Percentiles rank a stretch among this genome's conserved stretches.
Conservation (phyloP, 2,797 vertebrate species). For the Amblyraja radiata region DNA sequence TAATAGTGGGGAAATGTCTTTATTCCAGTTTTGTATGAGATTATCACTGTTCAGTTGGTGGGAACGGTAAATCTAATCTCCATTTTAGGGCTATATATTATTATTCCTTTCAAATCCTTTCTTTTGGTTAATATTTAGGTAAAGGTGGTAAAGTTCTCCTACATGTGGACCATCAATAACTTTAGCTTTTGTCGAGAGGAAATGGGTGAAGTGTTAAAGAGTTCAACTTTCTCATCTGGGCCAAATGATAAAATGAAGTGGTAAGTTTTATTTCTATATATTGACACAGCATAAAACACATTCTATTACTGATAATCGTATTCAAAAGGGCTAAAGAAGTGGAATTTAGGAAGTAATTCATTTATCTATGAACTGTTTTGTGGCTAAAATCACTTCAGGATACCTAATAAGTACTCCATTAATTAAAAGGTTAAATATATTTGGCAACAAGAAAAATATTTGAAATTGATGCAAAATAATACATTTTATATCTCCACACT, state of each 20-base stretch:
- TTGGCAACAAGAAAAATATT: not conserved
- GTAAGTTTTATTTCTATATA: slow-evolving; percentile 56
- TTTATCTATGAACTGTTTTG: not conserved
- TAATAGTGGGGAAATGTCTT: not conserved
- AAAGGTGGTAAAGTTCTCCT: slow-evolving; percentile 98
- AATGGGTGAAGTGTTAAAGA: slow-evolving; percentile 98
- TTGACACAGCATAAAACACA: not conserved
- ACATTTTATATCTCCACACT: not conserved
- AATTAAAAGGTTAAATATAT: not conserved
- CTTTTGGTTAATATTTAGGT: slow-evolving; percentile 64
- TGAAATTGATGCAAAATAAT: not conserved
- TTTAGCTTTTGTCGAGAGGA: slow-evolving; percentile 98
- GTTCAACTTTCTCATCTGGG: slow-evolving; percentile 94
- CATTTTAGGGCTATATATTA: not conserved
- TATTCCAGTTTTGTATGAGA: not conserved
- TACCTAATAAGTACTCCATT: not conserved
- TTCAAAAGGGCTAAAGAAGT: not conserved
- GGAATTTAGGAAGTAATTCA: not conserved
- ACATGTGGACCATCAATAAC: slow-evolving; percentile 99
- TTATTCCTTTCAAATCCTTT: not conserved
- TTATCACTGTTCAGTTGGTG: not conserved
- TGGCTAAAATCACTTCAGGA: not conserved
- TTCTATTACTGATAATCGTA: not conserved
- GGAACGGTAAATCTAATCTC: not conserved
- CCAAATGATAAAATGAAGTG: slow-evolving; percentile 99